Base-by-base conservation (phyloP, 2,113 vertebrate species). In the Alligator sinensis region DNA sequence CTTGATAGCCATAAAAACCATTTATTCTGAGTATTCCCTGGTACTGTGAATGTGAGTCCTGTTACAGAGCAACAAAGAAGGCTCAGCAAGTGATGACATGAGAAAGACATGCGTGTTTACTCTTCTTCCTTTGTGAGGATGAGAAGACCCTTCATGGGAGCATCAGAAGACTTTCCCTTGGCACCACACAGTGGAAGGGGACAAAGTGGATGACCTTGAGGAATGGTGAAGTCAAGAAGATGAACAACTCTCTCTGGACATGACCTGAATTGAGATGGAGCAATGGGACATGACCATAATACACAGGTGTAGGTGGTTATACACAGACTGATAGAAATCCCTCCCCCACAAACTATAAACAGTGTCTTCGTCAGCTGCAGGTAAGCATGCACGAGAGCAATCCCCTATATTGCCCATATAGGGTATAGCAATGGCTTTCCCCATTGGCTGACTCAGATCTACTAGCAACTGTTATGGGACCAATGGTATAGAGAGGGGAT, bases 231-330 rank as follows among this genome's bases (percentile, higher is more conserved):
- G 59, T 12, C 4, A 9, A 61, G 18, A 81, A 82, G 77, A 80
- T 30, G 1, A 0, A 10, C 80, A 62, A 1, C 4, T 59, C 2
- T 60, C 70, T 9, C 77, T 62, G 11, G 2, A 5, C 66, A 15
- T 84, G 5, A 64, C 5, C 28, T 61, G n/a, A 62, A 11, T 8
- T 74, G 34, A 74, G 34, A 38, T 21, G 4, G 70, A 70, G 34
- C 14, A 22, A 47, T 74, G 21, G 47, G 47, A 47, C 47, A 47
- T 47, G 47, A 47, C 47, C 47, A 47, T 47, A 47, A 47, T 22
- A 7, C 17, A 11, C 5, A 64, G 34, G 59, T 27, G 9, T 47
- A 1, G 6, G 25, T 70, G 11, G 72, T 82, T 21, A 24, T 0
- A 63, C 30, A 75, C 47, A 47, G 47, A 47, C 47, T 47, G 47